Evolutionary conservation across 2,888 invertebrate species (phyloP).

Genomic region (Rhopalosiphum nymphaeae): DNA sequence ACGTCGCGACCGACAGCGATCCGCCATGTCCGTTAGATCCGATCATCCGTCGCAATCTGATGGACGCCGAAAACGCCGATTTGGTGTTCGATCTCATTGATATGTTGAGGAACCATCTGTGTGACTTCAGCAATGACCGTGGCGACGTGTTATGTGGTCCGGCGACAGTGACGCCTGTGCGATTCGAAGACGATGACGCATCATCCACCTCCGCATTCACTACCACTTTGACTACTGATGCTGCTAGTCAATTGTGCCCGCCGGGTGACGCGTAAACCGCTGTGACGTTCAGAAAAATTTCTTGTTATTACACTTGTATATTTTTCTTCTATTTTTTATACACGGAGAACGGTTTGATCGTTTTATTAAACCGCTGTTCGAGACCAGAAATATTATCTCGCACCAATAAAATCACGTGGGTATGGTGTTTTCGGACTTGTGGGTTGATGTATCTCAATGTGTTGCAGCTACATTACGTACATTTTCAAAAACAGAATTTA

Average conservation of each 20-base stretch:
- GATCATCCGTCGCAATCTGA: not conserved
- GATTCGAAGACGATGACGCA: not conserved
- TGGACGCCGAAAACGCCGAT: not conserved
- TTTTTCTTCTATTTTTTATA: not conserved
- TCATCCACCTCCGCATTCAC: not conserved
- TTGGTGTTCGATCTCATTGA: not conserved
- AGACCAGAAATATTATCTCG: too few species aligned
- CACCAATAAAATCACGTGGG: too few species aligned
- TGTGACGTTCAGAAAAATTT: not conserved
- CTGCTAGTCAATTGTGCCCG: not conserved
- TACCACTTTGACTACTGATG: too few species aligned
- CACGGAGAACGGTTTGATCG: not conserved
- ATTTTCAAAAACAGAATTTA: not conserved
- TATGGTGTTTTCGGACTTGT: not conserved
- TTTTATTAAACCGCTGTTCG: too few species aligned
- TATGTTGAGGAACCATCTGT: constrained; percentile 8
- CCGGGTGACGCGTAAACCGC: not conserved
- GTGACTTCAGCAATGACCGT: not conserved
- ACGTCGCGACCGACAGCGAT: not conserved
- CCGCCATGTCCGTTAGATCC: not conserved
- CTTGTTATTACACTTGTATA: not conserved
- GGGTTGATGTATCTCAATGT: not conserved
- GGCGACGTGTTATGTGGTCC: not conserved
- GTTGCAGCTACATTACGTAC: not conserved
- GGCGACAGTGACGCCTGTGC: not conserved